Evolutionary conservation across 2,113 vertebrate genomes (phyloP).

Genomic region (Campylomormyrus tamandua): DNA sequence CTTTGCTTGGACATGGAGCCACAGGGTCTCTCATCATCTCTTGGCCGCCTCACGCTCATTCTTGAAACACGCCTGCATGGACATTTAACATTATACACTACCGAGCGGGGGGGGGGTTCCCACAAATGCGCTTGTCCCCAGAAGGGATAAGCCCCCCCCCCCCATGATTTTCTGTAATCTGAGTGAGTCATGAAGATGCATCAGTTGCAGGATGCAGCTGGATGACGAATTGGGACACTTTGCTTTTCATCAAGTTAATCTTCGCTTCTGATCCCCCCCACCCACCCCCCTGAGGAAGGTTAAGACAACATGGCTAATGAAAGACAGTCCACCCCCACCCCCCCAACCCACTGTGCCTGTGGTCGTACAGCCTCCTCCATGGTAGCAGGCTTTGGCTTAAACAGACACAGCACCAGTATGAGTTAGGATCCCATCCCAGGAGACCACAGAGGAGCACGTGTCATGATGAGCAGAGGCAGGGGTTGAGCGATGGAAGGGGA

Average conservation of each 20-base stretch:
- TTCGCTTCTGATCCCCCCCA: conserved; percentile 11
- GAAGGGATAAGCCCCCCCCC: not conserved
- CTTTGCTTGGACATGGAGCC: not conserved
- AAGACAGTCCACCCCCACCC: not conserved
- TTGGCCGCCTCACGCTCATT: not conserved
- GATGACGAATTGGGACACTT: not conserved
- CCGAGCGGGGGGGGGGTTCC: not conserved
- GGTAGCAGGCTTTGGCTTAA: not conserved
- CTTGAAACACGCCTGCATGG: conserved; percentile 14
- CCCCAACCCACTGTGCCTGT: not conserved
- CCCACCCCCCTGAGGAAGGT: conserved; percentile 11
- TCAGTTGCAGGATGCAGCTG: not conserved
- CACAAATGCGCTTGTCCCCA: not conserved
- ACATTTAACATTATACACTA: conserved; percentile 13
- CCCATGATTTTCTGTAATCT: not conserved
- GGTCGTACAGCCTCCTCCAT: not conserved
- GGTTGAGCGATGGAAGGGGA: not conserved
- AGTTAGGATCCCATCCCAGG: not conserved
- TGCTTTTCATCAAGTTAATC: conserved; percentile 20
- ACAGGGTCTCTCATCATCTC: not conserved
- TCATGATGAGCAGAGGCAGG: not conserved
- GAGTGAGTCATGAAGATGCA: not conserved
- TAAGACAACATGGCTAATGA: conserved; percentile 22
- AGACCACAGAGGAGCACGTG: not conserved
- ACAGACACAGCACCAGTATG: not conserved